Conservation (phyloP, 2,113 vertebrate genomes). For the Paracanthobrama guichenoti region DNA sequence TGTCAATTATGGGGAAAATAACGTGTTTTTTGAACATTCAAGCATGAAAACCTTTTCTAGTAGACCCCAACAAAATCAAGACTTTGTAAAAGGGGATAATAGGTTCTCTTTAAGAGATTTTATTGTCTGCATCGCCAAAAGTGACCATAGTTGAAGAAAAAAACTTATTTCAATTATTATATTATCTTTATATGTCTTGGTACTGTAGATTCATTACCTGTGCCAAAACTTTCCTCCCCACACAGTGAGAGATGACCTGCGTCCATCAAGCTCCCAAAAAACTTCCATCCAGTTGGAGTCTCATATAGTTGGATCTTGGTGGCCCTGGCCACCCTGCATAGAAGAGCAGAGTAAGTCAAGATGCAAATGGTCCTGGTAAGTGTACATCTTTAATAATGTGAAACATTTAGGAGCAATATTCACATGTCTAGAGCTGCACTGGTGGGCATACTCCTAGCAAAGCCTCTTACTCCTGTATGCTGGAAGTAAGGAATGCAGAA, state of each 20-base stretch:
- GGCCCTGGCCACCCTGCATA: constrained; percentile 88
- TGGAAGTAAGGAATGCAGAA: constrained; percentile 97
- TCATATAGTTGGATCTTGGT: constrained; percentile 95
- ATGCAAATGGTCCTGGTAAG: neutral
- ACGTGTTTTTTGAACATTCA: no score
- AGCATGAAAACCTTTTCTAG: no score
- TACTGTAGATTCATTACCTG: constrained; percentile 76
- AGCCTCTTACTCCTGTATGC: constrained; percentile 90
- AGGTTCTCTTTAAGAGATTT: neutral
- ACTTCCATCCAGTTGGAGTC: constrained; percentile 96
- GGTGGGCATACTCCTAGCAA: constrained; percentile 97
- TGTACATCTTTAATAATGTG: neutral
- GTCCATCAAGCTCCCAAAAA: constrained; percentile 97
- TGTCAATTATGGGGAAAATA: no score
- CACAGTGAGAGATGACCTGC: constrained; percentile 93
- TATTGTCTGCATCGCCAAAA: neutral
- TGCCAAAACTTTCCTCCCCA: constrained; percentile 97
- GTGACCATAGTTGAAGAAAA: neutral
- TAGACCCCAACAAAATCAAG: no score
- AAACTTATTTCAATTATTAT: neutral
- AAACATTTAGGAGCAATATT: constrained; percentile 11
- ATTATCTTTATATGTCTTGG: neutral
- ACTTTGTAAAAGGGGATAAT: no score
- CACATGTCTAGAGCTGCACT: constrained; percentile 93
- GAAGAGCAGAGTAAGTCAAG: neutral